Evolutionary conservation across 2,888 invertebrate species (phyloP).

Genomic region (Arrhopalites spinosus): DNA sequence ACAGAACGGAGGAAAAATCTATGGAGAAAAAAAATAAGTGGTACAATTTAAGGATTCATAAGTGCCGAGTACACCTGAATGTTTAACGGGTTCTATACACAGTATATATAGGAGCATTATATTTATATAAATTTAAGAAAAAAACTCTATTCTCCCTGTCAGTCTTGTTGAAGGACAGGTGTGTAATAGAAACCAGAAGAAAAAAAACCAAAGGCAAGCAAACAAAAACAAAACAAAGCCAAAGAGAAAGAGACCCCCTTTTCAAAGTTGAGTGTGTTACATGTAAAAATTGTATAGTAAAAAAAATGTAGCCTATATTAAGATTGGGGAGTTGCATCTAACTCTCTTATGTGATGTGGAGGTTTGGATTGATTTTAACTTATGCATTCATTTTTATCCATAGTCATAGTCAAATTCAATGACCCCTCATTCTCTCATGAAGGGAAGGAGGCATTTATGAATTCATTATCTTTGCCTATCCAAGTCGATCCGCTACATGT

Average conservation of each 20-base stretch:
- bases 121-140: too few species aligned
- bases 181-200: background rate
- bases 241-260: background rate
- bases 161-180: slow-evolving; percentile 7
- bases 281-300: too few species aligned
- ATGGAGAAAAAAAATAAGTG: slow-evolving; percentile 27
- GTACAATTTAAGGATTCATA: slow-evolving; percentile 31
- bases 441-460: slow-evolving; percentile 29
- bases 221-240: background rate
- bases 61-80: slow-evolving; percentile 30
- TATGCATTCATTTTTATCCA: slow-evolving; percentile 10
- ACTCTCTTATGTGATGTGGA: too few species aligned
- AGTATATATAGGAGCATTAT: too few species aligned
- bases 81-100: too few species aligned
- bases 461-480: slow-evolving; percentile 27
- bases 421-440: slow-evolving; percentile 31
- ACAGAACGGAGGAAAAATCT: too few species aligned
- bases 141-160: background rate
- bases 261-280: too few species aligned
- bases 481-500: slow-evolving; percentile 27
- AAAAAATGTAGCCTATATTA: too few species aligned
- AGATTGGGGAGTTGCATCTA: background rate
- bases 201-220: too few species aligned
- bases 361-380: background rate
- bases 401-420: background rate